These are phyloP conservation scores for Drosophila macrospina DNA, from an alignment of 2,888 invertebrate genomes.

Conservation along the genomic window DNA sequence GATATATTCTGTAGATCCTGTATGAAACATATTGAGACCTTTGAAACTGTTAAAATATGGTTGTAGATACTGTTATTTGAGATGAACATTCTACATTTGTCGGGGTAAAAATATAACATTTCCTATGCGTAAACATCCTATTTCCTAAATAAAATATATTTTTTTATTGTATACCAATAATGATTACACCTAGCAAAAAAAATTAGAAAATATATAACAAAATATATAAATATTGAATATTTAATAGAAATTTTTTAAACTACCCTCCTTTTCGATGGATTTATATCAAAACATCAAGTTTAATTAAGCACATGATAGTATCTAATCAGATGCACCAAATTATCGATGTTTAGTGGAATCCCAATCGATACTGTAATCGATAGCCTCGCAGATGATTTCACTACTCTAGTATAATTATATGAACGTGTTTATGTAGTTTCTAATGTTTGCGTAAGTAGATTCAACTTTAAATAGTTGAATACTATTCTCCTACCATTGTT, in stretches of 20 bases:
- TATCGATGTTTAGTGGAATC: not conserved
- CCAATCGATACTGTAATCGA: not conserved
- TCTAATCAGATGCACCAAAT: not conserved
- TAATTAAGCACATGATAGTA: too few relatives aligned
- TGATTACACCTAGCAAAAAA: not conserved
- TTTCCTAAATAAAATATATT: not conserved
- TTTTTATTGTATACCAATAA: constrained; percentile 5
- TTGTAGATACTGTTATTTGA: constrained; percentile 13
- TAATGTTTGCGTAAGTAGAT: constrained; percentile 19
- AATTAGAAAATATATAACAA: not conserved
- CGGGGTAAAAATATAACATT: not conserved
- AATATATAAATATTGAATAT: not conserved
- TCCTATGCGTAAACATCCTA: constrained; percentile 8
- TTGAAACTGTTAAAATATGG: constrained; percentile 5
- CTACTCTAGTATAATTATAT: constrained; percentile 5
- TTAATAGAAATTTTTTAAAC: not conserved
- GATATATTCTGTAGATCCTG: not conserved
- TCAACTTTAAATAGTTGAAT: constrained; percentile 3
- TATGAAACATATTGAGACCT: not conserved
- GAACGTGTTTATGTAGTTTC: constrained; percentile 15
- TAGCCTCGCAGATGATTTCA: constrained; percentile 3
- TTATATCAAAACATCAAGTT: not conserved
- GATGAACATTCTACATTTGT: constrained; percentile 12
- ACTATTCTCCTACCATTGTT: not conserved
- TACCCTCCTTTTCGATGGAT: not conserved